These are phyloP conservation scores for Cetoscarus ocellatus DNA, from an alignment of 2,797 vertebrate genomes.

Conservation along the genomic window DNA sequence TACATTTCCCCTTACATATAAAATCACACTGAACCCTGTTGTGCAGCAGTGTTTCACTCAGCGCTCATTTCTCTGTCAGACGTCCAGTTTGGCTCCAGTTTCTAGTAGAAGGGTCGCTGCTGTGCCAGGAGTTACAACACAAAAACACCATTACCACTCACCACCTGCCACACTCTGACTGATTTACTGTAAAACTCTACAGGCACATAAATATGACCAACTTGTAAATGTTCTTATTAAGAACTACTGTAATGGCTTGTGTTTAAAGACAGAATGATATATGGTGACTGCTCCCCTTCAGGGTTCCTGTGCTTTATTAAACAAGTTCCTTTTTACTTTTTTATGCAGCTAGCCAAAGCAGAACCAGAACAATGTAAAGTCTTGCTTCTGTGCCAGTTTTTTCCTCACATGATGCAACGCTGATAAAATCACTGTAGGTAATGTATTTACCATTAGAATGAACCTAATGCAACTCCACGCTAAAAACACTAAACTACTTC, in stretches of 20 bases:
- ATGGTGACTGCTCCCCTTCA: too few relatives aligned
- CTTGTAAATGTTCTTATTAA: neutral
- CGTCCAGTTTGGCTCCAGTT: constrained; percentile 43
- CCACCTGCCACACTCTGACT: constrained; percentile 28
- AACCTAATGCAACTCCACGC: too few relatives aligned
- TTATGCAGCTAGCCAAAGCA: too few relatives aligned
- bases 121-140: constrained; percentile 49
- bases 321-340: neutral
- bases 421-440: too few relatives aligned
- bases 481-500: too few relatives aligned
- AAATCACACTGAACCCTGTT: neutral
- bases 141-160: constrained; percentile 40
- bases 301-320: neutral
- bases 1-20: neutral
- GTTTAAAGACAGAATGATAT: neutral
- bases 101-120: constrained; percentile 3
- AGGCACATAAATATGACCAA: neutral
- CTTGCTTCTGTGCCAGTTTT: too few relatives aligned
- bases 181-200: constrained; percentile 23
- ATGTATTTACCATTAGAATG: too few relatives aligned
- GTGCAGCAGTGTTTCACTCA: constrained; percentile 24
- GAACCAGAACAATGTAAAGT: too few relatives aligned
- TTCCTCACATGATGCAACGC: too few relatives aligned
- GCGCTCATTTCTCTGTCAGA: constrained; percentile 12
- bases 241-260: neutral